phyloP scores from a whole-genome alignment of 2,797 vertebrate genomes.

The Eptatretus atami region DNA sequence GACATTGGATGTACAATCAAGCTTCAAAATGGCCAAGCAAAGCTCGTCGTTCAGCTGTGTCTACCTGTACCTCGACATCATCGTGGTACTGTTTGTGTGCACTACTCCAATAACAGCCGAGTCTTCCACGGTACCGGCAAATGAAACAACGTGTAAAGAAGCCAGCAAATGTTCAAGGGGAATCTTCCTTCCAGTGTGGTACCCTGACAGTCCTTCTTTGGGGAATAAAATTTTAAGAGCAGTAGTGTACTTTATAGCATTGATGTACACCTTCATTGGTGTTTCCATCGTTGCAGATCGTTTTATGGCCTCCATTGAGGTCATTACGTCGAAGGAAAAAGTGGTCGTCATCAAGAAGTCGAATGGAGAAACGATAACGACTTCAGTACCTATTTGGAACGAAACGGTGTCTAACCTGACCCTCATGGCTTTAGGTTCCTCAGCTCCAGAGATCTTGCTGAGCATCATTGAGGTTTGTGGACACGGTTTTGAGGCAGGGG shows the following conservation, averaged over 20 bases:
- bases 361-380: slow-evolving; percentile 50
- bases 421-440: slow-evolving; percentile 76
- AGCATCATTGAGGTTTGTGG: slow-evolving; percentile 85
- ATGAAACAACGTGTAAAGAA: slow-evolving; percentile 22
- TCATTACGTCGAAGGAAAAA: slow-evolving; percentile 76
- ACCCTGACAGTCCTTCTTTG: slow-evolving; percentile 33
- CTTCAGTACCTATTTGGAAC: slow-evolving; percentile 72
- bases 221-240: slow-evolving; percentile 61
- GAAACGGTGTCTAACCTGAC: slow-evolving; percentile 89
- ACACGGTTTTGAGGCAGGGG: slow-evolving; percentile 46
- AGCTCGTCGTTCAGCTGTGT: slow-evolving; percentile 9
- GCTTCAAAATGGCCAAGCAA: slow-evolving; percentile 17
- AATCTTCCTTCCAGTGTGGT: slow-evolving; percentile 60
- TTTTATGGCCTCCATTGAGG: slow-evolving; percentile 94
- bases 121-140: not conserved
- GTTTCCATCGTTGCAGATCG: slow-evolving; percentile 86
- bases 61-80: not conserved
- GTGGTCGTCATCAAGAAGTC: slow-evolving; percentile 65
- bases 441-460: slow-evolving; percentile 69
- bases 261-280: slow-evolving; percentile 79
- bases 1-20: slow-evolving; percentile 14
- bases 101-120: not conserved
- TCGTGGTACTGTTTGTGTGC: not conserved
- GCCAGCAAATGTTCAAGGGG: slow-evolving; percentile 33
- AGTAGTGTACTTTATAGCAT: slow-evolving; percentile 51